These are phyloP conservation scores for Semicossyphus pulcher DNA, from an alignment of 2,113 vertebrate genomes.

Conservation along the genomic window DNA sequence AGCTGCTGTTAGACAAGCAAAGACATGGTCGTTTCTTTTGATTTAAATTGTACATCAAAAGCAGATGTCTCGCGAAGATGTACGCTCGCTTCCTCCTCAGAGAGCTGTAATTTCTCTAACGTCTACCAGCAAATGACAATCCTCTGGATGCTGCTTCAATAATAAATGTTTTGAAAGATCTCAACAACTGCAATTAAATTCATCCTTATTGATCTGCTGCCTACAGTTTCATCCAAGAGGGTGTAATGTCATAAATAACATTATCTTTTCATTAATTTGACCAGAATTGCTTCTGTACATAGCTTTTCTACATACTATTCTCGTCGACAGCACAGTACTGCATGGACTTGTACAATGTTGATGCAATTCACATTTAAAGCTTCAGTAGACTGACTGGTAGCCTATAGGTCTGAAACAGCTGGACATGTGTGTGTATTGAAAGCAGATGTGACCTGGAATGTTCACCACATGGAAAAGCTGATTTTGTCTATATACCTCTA, in stretches of 20 bases:
- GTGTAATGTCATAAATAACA: background rate
- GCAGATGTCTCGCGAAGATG: constrained; percentile 19
- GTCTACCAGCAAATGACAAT: background rate
- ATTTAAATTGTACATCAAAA: constrained; percentile 41
- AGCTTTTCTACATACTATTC: background rate
- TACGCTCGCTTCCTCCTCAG: background rate
- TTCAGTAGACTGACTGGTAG: constrained; percentile 48
- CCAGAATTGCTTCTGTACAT: too few relatives aligned
- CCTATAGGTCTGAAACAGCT: constrained; percentile 72
- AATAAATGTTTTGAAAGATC: constrained; percentile 13
- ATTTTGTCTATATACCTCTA: constrained; percentile 67
- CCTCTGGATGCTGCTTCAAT: constrained; percentile 9
- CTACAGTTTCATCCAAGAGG: too few relatives aligned
- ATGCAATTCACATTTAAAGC: constrained; percentile 40
- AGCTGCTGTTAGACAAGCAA: constrained; percentile 23
- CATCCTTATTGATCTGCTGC: background rate
- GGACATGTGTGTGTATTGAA: constrained; percentile 66
- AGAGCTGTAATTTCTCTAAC: constrained; percentile 30
- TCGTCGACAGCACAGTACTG: background rate
- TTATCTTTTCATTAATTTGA: background rate
- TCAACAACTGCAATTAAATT: constrained; percentile 1
- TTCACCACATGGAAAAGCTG: constrained; percentile 80
- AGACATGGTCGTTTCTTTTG: constrained; percentile 47
- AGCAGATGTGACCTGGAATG: constrained; percentile 81
- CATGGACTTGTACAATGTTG: constrained; percentile 16